Evolutionary conservation across 2,797 vertebrate genomes (phyloP), one percentile per base, ranked within the genome.

Genomic region (Etheostoma perlongum): DNA sequence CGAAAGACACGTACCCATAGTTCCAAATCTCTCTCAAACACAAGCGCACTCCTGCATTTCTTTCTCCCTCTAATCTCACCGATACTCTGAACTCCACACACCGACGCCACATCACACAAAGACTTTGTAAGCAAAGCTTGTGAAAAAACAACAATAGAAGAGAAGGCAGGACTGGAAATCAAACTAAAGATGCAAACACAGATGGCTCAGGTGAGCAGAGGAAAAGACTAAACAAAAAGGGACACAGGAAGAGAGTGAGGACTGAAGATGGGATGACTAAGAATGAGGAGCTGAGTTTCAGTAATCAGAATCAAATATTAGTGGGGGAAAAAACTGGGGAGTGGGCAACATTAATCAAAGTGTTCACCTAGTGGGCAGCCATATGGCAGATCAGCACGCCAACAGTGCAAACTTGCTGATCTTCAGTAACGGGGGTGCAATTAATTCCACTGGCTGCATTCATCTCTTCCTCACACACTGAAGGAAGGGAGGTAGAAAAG

Each of bases 341-440:
- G 96, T 96, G 97, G 93, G 96, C 97, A 97, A 97, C 98, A 99
- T 99, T 99, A 99, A 99, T 99, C 98, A 99, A 98, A 98, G 98
- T 97, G 98, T 99, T 99, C 97, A 98, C 98, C 98, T 98, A 99
- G 97, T 99, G 98, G 97, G 98, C 97, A 97, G 96, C 97, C 98
- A 99, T 99, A 99, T 99, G 98, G 98, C 95, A 95, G 94, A 98
- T 96, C 98, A 99, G 98, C 97, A 98, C 96, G 97, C 96, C 97
- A 96, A 97, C 96, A 96, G 96, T 95, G 96, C 97, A 99, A 98
- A 99, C 97, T 98, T 99, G 98, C 98, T 99, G 98, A 99, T 99
- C 97, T 96, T 95, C 97, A 96, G 98, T 99, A 98, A 99, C 97
- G 96, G 97, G 97, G 96, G 96, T 97, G 97, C 97, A 98, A 99